Base-by-base conservation (phyloP, 2,113 vertebrate species). In the Mustelus asterias region DNA sequence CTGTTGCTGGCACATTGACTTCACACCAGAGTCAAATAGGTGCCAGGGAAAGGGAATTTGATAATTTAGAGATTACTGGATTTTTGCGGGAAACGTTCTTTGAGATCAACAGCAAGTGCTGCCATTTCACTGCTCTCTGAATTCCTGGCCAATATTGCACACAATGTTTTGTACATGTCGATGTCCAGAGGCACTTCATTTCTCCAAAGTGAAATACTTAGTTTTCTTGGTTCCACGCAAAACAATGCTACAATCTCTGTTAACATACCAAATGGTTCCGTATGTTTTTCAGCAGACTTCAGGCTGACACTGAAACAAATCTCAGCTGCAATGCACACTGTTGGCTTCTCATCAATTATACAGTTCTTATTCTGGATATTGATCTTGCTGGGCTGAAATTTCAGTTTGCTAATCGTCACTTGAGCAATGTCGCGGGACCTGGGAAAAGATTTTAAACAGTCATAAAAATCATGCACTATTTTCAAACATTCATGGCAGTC, bases 391-490 rank as follows among this genome's bases (percentile, higher is more conserved):
- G 98, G 98, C 16, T 97, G 96, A 96, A 99, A 99, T 4, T 97
- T 97, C 98, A 99, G 98, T 92, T 97, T 65, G 60, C 33, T 97
- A 96, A 98, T 98, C 94, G 96, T 97, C 94, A 99, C 98, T 96
- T 99, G 98, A 72, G 98, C 99, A 95, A 99, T 99, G 96, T 99
- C 99, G 96, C 99, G 98, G 96, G 99, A 98, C 99, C 99, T 99
- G 96, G 63, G 96, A 96, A 96, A 88, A 83, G 44, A 83, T 37
- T 63, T 41, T 67, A 37, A 96, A 60, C 60, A 58, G 11, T 54
- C n/a, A 96, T 67, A 33, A 78, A 95, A 24, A 80, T 69, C 58
- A 96, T 96, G 22, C 13, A 96, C 41, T 1, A 44, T 78, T 80
- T 96, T 29, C 95, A 96, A 96, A 96, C 33, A 96, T 5, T 86